Conservation (phyloP, 1,140 invertebrate species). For the Zaprionus kolodkinae region DNA sequence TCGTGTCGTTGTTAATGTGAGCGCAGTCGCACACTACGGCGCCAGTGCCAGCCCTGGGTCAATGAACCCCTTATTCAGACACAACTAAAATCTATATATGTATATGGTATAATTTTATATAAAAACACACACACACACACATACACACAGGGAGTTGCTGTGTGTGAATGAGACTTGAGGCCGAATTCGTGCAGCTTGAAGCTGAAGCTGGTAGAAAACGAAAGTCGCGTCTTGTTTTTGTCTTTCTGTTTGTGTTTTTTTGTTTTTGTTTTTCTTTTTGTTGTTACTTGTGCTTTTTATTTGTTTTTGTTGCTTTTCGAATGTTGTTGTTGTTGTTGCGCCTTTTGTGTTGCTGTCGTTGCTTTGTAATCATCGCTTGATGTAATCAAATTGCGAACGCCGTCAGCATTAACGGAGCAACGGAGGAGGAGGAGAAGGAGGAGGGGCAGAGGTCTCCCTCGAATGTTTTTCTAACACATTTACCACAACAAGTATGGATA, state of each 20-base stretch:
- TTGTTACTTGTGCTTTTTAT: conserved; percentile 29
- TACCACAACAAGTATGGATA: not conserved
- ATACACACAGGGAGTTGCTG: not conserved
- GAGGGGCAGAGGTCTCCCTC: conserved; percentile 9
- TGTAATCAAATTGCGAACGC: conserved; percentile 78
- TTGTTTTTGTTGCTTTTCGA: conserved; percentile 46
- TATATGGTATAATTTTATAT: conserved; percentile 17
- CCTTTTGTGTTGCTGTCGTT: conserved; percentile 61
- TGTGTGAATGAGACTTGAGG: conserved; percentile 48
- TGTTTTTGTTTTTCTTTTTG: conserved; percentile 29
- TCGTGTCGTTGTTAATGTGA: not conserved
- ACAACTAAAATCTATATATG: conserved; percentile 23
- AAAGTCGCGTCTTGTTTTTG: conserved; percentile 67
- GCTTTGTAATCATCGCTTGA: conserved; percentile 48
- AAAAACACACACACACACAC: not conserved
- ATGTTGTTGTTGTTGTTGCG: conserved; percentile 30
- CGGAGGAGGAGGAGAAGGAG: not conserved
- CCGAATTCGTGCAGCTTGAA: conserved; percentile 41
- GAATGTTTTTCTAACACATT: conserved; percentile 26
- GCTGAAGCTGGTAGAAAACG: conserved; percentile 66
- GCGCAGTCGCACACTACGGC: conserved; percentile 40
- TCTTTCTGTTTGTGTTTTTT: conserved; percentile 41
- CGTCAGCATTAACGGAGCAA: not conserved
- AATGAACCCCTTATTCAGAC: conserved; percentile 45
- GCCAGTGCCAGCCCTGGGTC: conserved; percentile 34